These are phyloP conservation scores for Nannoperca australis DNA, from an alignment of 2,797 vertebrate genomes.

Conservation along the genomic window DNA sequence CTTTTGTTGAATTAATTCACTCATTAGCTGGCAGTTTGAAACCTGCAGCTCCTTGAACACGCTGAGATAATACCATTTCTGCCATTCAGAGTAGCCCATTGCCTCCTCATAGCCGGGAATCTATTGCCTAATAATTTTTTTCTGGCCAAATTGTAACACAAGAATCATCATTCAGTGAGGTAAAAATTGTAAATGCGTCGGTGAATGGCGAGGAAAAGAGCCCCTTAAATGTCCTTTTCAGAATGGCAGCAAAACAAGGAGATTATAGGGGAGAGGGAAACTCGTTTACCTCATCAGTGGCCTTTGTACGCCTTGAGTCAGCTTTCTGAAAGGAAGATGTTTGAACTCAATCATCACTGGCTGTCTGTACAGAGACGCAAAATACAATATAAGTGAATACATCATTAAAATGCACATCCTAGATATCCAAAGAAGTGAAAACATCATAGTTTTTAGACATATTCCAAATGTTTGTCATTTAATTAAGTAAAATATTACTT, in stretches of 20 bases:
- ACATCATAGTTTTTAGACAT: not conserved
- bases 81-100: constrained; percentile 64
- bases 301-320: constrained; percentile 72
- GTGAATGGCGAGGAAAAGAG: constrained; percentile 46
- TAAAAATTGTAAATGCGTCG: constrained; percentile 54
- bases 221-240: constrained; percentile 42
- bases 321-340: constrained; percentile 59
- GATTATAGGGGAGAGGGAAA: constrained; percentile 64
- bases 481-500: not conserved
- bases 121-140: constrained; percentile 74
- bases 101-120: constrained; percentile 77
- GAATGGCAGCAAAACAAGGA: constrained; percentile 70
- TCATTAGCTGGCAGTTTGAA: constrained; percentile 80
- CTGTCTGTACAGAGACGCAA: constrained; percentile 24
- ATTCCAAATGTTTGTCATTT: not conserved
- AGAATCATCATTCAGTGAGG: constrained; percentile 65
- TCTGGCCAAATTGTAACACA: constrained; percentile 77
- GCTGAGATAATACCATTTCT: constrained; percentile 75
- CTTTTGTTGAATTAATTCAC: constrained; percentile 82
- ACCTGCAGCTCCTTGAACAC: constrained; percentile 75
- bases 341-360: constrained; percentile 60
- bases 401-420: constrained; percentile 20
- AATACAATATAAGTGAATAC: not conserved
- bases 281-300: constrained; percentile 75
- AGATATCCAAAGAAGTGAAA: not conserved